Evolutionary conservation across 2,113 vertebrate genomes (phyloP), one percentile per base, ranked within the genome.

Genomic region (Notarius lentiginosus): DNA sequence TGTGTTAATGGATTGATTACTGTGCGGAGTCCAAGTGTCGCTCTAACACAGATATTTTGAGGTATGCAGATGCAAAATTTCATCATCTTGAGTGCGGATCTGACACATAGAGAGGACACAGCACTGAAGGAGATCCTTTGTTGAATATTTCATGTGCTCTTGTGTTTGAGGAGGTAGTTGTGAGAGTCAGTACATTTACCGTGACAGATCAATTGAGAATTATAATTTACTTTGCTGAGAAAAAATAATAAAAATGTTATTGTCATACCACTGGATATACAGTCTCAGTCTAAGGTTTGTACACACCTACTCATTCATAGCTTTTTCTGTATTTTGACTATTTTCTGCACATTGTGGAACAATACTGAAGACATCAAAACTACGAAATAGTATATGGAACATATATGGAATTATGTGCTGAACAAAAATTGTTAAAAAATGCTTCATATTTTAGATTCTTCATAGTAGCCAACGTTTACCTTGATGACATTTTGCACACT

Each of bases 1-100:
- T 80, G 91, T 94, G 94, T 94, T 94, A 96, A 95, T 94, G 92
- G 94, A 95, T 93, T 92, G 94, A 95, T 94, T 93, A 90, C 91
- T 89, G 91, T 90, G 88, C 86, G 89, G 89, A 88, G 90, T 88
- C 92, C 89, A 89, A 91, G 91, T 85, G 85, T 82, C 80, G 72
- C 89, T 84, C 86, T 86, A 58, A 87, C 85, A 83, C 84, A 86
- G 88, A 87, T 87, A 89, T 90, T 86, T 87, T 84, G 87, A 89
- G 87, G 89, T 88, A 82, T 86, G 80, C 79, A 84, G 84, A 88
- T 68, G 79, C 83, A 75, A 47, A 51, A 68, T 87, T 86, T 88
- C 83, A 86, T 88, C 89, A 80, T 84, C 83, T 53, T 58, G 82
- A 88, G 70, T 86, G 75, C 87, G 87, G 41, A 84, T 81, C 80